Evolutionary conservation across 2,113 vertebrate species (phyloP), one percentile per base, ranked within the genome.

Genomic region (Atractosteus spatula): DNA sequence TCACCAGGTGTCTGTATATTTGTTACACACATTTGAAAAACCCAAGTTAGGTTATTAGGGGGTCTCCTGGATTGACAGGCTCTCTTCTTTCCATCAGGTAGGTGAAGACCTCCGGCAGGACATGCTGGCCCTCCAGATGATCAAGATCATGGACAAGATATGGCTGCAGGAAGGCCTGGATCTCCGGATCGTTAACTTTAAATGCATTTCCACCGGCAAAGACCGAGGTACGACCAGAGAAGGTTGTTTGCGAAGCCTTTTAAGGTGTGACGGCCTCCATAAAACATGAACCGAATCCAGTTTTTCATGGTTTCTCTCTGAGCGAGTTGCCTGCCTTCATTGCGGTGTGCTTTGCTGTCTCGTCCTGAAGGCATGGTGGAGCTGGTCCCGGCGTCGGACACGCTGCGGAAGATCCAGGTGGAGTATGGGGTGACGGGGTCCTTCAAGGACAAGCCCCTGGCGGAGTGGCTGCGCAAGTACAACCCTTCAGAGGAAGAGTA

Each of bases 111-210:
- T 99, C 79, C 91, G 97, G 44, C 97, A 99, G 88, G 97, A 99
- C 87, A 99, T 99, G 97, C 79, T 99, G 82, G 96, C 97, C 56
- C 92, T 99, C 55, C 97, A 99, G 85, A 97, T 99, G 96, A 99
- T 99, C 84, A 97, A 95, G 71, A 96, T 99, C 68, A 99, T 99
- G 97, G 97, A 99, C 85, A 96, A 98, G 75, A 95, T 99, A 78
- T 99, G 97, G 97, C 90, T 98, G 78, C 96, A 98, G 84, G 97
- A 98, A 78, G 97, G 97, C 1, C 89, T 99, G 74, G 97, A 99
- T 85, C 89, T 99, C 47, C 94, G 97, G 62, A 99, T 99, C 72
- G 97, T 99, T 73, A 94, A 98, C 84, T 99, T 99, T 82, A 98
- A 95, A 81, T 99, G 97, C 74, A 95, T 98, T 68, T 97, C 96